Conservation (phyloP, 2,888 invertebrate species). For the Sipha maydis region DNA sequence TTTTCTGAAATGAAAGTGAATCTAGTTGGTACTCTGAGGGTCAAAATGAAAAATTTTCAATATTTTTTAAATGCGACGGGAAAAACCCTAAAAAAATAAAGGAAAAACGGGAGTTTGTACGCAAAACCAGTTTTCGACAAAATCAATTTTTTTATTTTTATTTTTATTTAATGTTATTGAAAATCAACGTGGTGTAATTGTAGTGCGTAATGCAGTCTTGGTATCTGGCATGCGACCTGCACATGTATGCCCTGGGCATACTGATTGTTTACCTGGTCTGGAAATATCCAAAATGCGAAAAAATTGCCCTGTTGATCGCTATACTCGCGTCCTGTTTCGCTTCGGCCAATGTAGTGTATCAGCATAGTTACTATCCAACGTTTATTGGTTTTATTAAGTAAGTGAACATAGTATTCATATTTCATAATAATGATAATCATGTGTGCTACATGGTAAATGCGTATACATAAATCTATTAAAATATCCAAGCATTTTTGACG, state of each 20-base stretch:
- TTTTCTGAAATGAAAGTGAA: no score
- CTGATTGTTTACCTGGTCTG: slow-evolving; percentile 12
- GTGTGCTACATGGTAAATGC: not conserved
- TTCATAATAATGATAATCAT: not conserved
- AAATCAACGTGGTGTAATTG: not conserved
- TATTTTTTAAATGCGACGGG: no score
- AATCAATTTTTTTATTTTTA: no score
- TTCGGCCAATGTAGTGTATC: slow-evolving; percentile 18
- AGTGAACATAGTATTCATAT: not conserved
- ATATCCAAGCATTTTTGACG: no score
- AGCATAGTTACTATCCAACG: slow-evolving; percentile 10
- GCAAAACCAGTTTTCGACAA: no score
- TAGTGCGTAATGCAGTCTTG: slow-evolving; percentile 43
- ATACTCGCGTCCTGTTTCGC: slow-evolving; percentile 8
- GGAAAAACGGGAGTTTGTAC: no score
- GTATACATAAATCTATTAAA: no score
- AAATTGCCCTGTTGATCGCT: not conserved
- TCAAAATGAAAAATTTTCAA: no score
- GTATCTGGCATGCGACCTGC: slow-evolving; percentile 47
- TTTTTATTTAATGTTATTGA: no score
- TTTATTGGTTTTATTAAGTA: slow-evolving; percentile 38
- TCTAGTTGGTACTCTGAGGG: no score
- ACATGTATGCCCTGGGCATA: slow-evolving; percentile 1
- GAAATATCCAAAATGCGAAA: slow-evolving; percentile 20
- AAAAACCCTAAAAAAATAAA: no score